Evolutionary conservation across 2,113 vertebrate genomes (phyloP), one percentile per base, ranked within the genome.

Genomic region (Leptobrachium ailaonicum): DNA sequence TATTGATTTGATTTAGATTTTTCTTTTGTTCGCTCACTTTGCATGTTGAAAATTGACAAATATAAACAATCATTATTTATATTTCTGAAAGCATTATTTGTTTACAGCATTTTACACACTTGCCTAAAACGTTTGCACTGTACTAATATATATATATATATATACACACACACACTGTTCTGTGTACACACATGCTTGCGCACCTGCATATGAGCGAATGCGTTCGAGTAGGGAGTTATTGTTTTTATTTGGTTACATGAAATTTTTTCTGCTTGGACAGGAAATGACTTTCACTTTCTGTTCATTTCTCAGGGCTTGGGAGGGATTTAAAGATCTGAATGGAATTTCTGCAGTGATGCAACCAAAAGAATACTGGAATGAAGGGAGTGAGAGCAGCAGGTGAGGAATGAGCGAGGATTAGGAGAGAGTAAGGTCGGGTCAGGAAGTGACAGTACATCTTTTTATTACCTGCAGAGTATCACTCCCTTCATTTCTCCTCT

Each of bases 271-370:
- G 77, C 58, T 80, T 73, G 70, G 62, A 73, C 77, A 80, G 77
- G 77, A 80, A 80, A 80, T 80, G 60, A 80, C 63, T 80, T 80
- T 80, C 71, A 73, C 77, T 80, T 80, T 80, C 70, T 80, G 70
- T 80, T 80, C 71, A 80, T 80, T 80, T 73, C 62, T 73, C 5
- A 47, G 56, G 62, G 77, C 77, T 63, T 60, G 67, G 77, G 50
- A 80, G 71, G 62, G 78, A 80, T 80, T 80, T 80, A 80, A 67
- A 80, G 77, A 80, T 80, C 62, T 80, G 69, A 73, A 53, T 60
- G 78, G 71, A 74, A 80, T 80, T 64, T 80, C 66, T 68, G 71
- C 73, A 67, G 74, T 80, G 78, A 80, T 73, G 78, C 64, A 80
- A 80, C 41, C 43, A 62, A 73, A 64, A 80, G 41, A 4, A 64